Base-by-base conservation (phyloP, 1,140 invertebrate species). In the Trichoplusia ni region DNA sequence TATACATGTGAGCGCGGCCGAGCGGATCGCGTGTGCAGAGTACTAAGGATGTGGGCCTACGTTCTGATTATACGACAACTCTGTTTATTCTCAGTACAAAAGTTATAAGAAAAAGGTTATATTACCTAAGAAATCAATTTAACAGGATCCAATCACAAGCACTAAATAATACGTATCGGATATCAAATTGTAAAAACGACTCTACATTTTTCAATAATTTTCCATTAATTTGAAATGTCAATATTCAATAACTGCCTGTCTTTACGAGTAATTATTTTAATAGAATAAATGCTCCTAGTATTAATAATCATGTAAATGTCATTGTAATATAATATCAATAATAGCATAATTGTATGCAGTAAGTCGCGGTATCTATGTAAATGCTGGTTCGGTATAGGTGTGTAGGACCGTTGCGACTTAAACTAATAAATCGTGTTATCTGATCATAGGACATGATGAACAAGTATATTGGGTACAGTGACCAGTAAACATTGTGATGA, bases 401-500 rank as follows among this genome's bases (percentile, higher is more conserved):
- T 25, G 18, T 47, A 33, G 8, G 19, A 56, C 3, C 23, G 18
- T 4, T 9, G 9, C 37, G 25, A 58, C 37, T 58, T 58, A 40
- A 21, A 42, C 64, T 56, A 67, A 69, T 76, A 75, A 71, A 73
- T 71, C 56, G 37, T 71, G 64, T 65, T 72, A 71, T 78, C 61
- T 64, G 61, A 73, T 66, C 67, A 27, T 19, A 71, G 68, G 69
- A 71, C 47, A 51, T 67, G 64, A 67, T 78, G 75, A 72, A 77
- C 68, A 74, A 77, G 69, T 70, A 44, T 62, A 72, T 60, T n/a
- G n/a, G n/a, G n/a, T n/a, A n/a, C n/a, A 67, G 71, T 35, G 62
- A 71, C 64, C 61, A 67, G 71, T 77, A 77, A 80, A 78, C 72
- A 77, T 71, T 66, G 70, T 76, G 79, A 84, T 77, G 80, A 76